A percentile compares a stretch with the other conserved stretches of the same genome.
Conservation (phyloP, 2,888 invertebrate genomes). For the Hedya salicella region DNA sequence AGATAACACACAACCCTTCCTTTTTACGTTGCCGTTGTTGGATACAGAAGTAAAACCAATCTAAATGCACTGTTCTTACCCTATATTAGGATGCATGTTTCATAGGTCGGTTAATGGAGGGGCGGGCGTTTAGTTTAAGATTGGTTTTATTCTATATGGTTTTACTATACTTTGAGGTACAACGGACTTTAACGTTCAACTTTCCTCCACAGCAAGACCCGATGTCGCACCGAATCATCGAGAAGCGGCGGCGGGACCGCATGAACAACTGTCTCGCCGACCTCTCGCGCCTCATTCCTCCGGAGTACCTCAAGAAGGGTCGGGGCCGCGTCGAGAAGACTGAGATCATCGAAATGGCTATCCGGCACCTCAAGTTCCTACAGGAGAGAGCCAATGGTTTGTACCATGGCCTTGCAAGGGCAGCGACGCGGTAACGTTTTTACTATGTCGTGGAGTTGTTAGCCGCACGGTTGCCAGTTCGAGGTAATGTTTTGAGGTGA, state of each 20-base stretch:
- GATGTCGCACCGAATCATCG: constrained; percentile 98
- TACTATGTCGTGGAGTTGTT: constrained; percentile 45
- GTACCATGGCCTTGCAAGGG: constrained; percentile 54
- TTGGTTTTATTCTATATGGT: too few species aligned
- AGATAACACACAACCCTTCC: too few species aligned
- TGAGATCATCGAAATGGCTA: constrained; percentile 99
- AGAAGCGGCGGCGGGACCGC: constrained; percentile 96
- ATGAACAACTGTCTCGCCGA: constrained; percentile 99
- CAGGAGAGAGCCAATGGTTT: constrained; percentile 87
- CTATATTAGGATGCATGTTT: too few species aligned
- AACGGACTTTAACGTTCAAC: background rate
- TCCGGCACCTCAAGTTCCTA: constrained; percentile 95
- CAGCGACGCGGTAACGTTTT: constrained; percentile 47
- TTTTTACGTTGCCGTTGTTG: too few species aligned
- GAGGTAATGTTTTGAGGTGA: constrained; percentile 18
- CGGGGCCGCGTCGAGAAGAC: constrained; percentile 98
- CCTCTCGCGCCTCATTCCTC: constrained; percentile 95
- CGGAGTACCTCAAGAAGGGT: constrained; percentile 97
- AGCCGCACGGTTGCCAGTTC: constrained; percentile 46
- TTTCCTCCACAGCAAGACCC: constrained; percentile 91
- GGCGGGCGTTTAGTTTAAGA: too few species aligned
- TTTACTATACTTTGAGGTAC: background rate
- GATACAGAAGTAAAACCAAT: too few species aligned
- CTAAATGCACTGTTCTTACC: too few species aligned
- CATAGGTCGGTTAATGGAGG: too few species aligned